phyloP scores from a whole-genome alignment of 2,113 vertebrate species.

The Melanotaenia duboulayi region DNA sequence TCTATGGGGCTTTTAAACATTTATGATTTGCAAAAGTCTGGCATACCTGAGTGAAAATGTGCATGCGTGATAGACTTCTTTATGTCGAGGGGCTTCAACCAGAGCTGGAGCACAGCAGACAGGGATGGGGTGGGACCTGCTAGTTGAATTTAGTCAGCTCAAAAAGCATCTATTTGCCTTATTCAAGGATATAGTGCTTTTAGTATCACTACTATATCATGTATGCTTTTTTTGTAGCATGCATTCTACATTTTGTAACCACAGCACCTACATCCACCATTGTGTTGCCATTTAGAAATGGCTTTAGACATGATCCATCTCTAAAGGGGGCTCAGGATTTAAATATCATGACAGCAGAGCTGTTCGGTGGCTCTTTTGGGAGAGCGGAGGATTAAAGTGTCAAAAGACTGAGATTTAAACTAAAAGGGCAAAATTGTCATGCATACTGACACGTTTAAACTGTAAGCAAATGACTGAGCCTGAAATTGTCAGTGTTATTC shows the following conservation, averaged over 20 bases:
- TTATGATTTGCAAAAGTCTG: too few species aligned
- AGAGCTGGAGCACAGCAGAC: not conserved
- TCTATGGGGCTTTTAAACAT: too few species aligned
- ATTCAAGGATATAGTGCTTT: not conserved
- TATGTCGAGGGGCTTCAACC: not conserved
- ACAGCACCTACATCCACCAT: not conserved
- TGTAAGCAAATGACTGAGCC: conserved; percentile 10
- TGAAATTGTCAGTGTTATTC: not conserved
- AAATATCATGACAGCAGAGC: not conserved
- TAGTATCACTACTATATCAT: not conserved
- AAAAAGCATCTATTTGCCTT: too few species aligned
- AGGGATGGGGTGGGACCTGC: not conserved
- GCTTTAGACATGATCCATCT: conserved; percentile 26
- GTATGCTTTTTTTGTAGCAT: conserved; percentile 1
- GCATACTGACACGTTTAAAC: conserved; percentile 7
- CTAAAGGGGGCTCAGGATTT: conserved; percentile 23
- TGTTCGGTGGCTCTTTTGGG: not conserved
- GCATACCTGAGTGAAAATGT: too few species aligned
- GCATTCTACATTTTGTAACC: not conserved
- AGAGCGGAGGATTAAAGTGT: conserved; percentile 10
- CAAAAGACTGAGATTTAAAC: conserved; percentile 22
- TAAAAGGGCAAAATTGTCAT: conserved; percentile 32
- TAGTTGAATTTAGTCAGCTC: too few species aligned
- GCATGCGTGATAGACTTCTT: too few species aligned
- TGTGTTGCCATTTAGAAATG: conserved; percentile 22